phyloP scores from a whole-genome alignment of 2,888 invertebrate species.

The Oasisia sp. region DNA sequence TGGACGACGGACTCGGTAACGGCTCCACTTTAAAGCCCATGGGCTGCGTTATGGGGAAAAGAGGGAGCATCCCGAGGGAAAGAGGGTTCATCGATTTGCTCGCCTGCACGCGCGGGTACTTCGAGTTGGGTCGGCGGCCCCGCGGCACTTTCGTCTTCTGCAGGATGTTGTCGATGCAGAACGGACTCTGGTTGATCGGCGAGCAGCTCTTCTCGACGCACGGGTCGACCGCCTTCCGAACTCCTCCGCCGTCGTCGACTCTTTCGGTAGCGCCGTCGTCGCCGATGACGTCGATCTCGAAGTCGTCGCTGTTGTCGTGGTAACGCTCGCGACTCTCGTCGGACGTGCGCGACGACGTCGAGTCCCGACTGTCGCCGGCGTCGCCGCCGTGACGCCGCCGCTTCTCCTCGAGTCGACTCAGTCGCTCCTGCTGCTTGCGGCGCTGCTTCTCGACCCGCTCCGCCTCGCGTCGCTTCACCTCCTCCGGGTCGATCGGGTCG shows the following conservation, averaged over 20 bases:
- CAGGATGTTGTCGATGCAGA: constrained; percentile 67
- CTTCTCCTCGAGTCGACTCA: constrained; percentile 56
- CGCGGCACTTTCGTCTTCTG: constrained; percentile 67
- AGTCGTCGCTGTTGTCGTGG: background rate
- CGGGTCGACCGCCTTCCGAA: background rate
- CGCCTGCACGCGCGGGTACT: constrained; percentile 68
- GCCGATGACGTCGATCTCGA: constrained; percentile 67
- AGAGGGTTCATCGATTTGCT: constrained; percentile 66
- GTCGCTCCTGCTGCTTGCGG: constrained; percentile 88
- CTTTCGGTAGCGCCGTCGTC: constrained; percentile 13
- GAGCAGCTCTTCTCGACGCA: constrained; percentile 20
- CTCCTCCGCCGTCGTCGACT: background rate
- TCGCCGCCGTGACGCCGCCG: constrained; percentile 21
- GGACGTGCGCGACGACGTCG: background rate
- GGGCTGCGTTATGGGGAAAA: constrained; percentile 68
- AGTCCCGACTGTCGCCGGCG: constrained; percentile 22
- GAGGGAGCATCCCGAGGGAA: constrained; percentile 49
- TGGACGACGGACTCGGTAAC: constrained; percentile 35
- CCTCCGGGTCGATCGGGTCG: constrained; percentile 90
- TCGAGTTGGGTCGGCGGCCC: constrained; percentile 68
- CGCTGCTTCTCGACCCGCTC: constrained; percentile 71
- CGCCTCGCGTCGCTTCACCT: constrained; percentile 63
- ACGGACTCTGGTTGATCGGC: constrained; percentile 50
- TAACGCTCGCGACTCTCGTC: background rate
- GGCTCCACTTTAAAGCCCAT: constrained; percentile 65